Base-by-base conservation (phyloP, 2,888 invertebrate genomes). In the Teleogryllus oceanicus region DNA sequence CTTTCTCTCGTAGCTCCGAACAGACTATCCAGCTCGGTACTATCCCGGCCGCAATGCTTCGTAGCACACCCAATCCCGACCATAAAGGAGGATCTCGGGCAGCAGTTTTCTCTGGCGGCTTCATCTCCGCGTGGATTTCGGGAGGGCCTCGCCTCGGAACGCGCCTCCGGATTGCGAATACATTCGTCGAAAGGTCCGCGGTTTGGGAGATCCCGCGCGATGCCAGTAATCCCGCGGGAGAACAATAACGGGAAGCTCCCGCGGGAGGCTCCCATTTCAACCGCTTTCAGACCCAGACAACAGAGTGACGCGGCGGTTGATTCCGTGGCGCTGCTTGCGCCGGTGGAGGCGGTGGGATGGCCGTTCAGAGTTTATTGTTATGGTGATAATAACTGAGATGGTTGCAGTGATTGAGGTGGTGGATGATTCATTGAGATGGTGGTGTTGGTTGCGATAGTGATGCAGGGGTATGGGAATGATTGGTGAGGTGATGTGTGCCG, bases 221-320 rank as follows among this genome's bases (percentile, higher is more conserved):
- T 62, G 62, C 13, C 62, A n/a, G 62, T n/a, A 62, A 62, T 62
- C 62, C 62, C 62, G 62, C 62, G 62, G 62, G 62, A 62, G 62
- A 62, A 62, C 62, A 62, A 62, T 62, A 62, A 62, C 16, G n/a
- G 62, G 62, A 62, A 62, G 11, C 13, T 13, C 37, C 62, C 62
- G n/a, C 62, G 13, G 13, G 62, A 11, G 3, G 62, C 62, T 62
- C n/a, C 16, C 62, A 62, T 62, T 62, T 5, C 62, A n/a, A 8
- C 8, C 62, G 62, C 62, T 37, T 37, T 37, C 37, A 37, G n/a
- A 1, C 62, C 1, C 62, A 62, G 62, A 13, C 4, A 62, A n/a
- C 62, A 13, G 5, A 62, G 16, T 4, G 62, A 8, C 16, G 62
- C 62, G 62, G 62, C 1, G 62, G n/a, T 37, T 37, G 37, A 37